Evolutionary conservation across 1,140 invertebrate genomes (phyloP).

Genomic region (Zaprionus camerounensis): DNA sequence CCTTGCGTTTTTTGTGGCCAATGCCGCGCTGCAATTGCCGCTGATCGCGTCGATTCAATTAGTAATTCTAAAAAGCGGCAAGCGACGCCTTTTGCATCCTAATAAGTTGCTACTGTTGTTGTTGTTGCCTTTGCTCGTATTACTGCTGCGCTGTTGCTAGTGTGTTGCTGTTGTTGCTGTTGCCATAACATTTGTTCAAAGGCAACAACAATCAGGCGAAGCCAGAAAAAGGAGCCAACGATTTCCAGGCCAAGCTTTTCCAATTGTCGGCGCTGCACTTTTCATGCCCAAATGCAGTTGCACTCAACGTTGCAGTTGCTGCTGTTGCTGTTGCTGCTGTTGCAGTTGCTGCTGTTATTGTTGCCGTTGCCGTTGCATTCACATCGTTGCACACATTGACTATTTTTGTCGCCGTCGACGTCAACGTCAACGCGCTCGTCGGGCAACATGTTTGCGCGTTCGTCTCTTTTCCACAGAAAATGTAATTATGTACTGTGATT

Average conservation of each 20-base stretch:
- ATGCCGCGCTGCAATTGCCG: conserved; percentile 71
- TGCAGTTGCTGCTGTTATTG: conserved; percentile 5
- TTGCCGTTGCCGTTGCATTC: conserved; percentile 32
- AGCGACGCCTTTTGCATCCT: conserved; percentile 80
- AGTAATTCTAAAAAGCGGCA: conserved; percentile 83
- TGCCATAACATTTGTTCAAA: conserved; percentile 67
- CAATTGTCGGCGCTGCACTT: conserved; percentile 72
- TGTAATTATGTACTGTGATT: conserved; percentile 67
- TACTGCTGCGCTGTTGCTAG: conserved; percentile 12
- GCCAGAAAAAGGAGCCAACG: conserved; percentile 29
- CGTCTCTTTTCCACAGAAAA: conserved; percentile 69
- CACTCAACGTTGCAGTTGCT: conserved; percentile 21
- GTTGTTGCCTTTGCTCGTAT: conserved; percentile 21
- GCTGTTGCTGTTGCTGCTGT: conserved; percentile 11
- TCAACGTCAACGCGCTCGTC: conserved; percentile 64
- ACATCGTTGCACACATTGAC: conserved; percentile 37
- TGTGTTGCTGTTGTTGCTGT: conserved; percentile 16
- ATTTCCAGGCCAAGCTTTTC: conserved; percentile 71
- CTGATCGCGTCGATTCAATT: conserved; percentile 84
- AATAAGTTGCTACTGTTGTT: conserved; percentile 54
- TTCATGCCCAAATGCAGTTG: conserved; percentile 76
- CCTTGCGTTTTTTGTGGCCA: conserved; percentile 42
- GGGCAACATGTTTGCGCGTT: conserved; percentile 68
- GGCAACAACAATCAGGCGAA: conserved; percentile 44
- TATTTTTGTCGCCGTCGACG: conserved; percentile 48